Conservation (phyloP, 2,797 vertebrate species). For the Melanotaenia maccullochi region DNA sequence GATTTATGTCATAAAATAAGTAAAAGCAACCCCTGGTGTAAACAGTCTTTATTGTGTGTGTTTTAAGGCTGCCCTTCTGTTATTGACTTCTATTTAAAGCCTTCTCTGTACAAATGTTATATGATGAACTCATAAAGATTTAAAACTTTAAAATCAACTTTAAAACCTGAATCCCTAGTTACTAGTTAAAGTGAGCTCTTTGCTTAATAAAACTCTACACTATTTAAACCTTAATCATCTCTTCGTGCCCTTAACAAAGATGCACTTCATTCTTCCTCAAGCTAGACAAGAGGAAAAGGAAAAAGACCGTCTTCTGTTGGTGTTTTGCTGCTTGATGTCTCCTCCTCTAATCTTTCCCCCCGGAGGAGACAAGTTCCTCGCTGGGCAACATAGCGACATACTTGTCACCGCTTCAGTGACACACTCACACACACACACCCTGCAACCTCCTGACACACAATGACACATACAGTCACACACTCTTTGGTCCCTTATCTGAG, state of each 20-base stretch:
- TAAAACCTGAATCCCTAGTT: neutral
- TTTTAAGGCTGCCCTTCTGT: neutral
- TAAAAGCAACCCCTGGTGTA: neutral
- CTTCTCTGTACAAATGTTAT: neutral
- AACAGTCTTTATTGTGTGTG: neutral
- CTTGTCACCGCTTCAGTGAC: conserved; percentile 72
- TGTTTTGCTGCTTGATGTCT: conserved; percentile 58
- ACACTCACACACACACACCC: conserved; percentile 36
- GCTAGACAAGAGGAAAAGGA: conserved; percentile 28
- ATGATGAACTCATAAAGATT: neutral
- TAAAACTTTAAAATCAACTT: neutral
- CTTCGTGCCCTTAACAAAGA: neutral
- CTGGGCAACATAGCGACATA: conserved; percentile 65
- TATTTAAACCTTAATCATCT: conserved; percentile 2
- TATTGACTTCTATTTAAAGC: neutral
- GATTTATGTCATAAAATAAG: neutral
- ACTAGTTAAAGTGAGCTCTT: neutral
- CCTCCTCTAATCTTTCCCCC: conserved; percentile 63
- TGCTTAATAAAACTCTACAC: too few species aligned
- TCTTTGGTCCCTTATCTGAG: conserved; percentile 79
- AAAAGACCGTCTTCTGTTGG: conserved; percentile 48
- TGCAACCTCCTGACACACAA: conserved; percentile 42
- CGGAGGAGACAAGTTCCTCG: conserved; percentile 74
- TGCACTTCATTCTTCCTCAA: conserved; percentile 31
- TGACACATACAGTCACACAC: conserved; percentile 66